Percentiles rank a stretch among this genome's conserved stretches.
Evolutionary conservation across 2,113 vertebrate genomes (phyloP).

Genomic region (Lucifuga dentata): DNA sequence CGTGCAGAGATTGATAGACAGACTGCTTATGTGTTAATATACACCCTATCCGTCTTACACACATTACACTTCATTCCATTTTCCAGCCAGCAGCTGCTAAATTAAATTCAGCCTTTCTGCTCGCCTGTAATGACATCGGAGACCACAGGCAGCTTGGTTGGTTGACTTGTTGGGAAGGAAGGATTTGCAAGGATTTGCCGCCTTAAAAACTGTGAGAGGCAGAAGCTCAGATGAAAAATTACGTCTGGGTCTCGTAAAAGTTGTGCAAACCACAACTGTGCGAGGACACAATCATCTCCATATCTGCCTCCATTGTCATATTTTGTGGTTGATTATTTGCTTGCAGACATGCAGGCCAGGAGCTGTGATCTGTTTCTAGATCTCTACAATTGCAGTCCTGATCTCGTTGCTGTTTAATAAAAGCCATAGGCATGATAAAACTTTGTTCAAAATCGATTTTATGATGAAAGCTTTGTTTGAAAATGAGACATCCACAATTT

Average conservation of each 20-base stretch:
- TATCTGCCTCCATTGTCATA: constrained; percentile 56
- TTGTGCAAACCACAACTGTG: constrained; percentile 38
- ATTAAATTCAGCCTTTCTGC: constrained; percentile 62
- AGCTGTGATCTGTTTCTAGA: constrained; percentile 37
- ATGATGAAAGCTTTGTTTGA: constrained; percentile 43
- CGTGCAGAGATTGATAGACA: neutral
- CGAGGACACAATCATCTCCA: constrained; percentile 55
- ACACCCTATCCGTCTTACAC: constrained; percentile 1
- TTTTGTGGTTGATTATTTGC: constrained; percentile 61
- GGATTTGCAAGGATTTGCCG: constrained; percentile 40
- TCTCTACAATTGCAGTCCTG: constrained; percentile 24
- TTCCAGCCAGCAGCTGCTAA: constrained; percentile 54
- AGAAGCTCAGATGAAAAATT: constrained; percentile 53
- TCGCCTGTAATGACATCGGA: constrained; percentile 54
- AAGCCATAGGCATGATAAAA: constrained; percentile 31
- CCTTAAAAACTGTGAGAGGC: constrained; percentile 27
- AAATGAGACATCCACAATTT: constrained; percentile 35
- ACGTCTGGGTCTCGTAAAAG: constrained; percentile 53
- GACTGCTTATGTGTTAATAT: constrained; percentile 21
- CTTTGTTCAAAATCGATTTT: constrained; percentile 18
- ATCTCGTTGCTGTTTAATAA: constrained; percentile 38
- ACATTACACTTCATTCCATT: constrained; percentile 36
- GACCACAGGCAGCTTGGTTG: constrained; percentile 52
- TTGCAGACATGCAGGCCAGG: constrained; percentile 25
- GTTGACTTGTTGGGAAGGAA: constrained; percentile 8